Evolutionary conservation across 1,140 invertebrate species (phyloP), one percentile per base, ranked within the genome.

Genomic region (Aporrectodea caliginosa): DNA sequence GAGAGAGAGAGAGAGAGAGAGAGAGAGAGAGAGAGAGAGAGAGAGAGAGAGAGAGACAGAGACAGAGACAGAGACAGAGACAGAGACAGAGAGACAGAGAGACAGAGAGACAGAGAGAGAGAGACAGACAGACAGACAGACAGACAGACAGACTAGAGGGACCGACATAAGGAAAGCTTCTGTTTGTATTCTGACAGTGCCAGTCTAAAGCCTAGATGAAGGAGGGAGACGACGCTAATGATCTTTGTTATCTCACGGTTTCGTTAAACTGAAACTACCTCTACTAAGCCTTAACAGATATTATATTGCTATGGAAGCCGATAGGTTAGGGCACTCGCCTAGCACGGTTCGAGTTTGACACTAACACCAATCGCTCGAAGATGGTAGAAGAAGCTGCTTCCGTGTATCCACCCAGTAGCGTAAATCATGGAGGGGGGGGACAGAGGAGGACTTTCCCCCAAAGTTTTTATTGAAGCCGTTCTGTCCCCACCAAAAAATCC

Each of bases 91-190:
- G 43, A 58, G 43, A 58, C 43, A 58, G 43, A 58, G 43, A 58
- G 43, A 58, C 6, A 22, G 6, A 58, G 43, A 58, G 43, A 58
- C 6, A 58, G 6, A 58, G 43, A 58, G 6, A 58, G 43, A 58
- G 43, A 58, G 6, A 58, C 6, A 12, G 43, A 58, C 43, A 58
- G 43, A 58, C 43, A 6, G 6, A 58, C 22, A 58, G 43, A 58
- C 43, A 58, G 43, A 58, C 43, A 58, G 43, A 58, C 43, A 58
- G 43, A 58, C 43, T n/a, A n/a, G n/a, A n/a, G n/a, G n/a, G n/a
- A n/a, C n/a, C n/a, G n/a, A n/a, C n/a, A n/a, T n/a, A n/a, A n/a
- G n/a, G n/a, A n/a, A n/a, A n/a, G n/a, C n/a, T n/a, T n/a, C n/a
- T n/a, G n/a, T n/a, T n/a, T n/a, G n/a, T n/a, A n/a, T n/a, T n/a